Percentiles rank a stretch among this genome's conserved stretches.
Conservation (phyloP, 2,113 vertebrate species). For the Poeciliopsis occidentalis region DNA sequence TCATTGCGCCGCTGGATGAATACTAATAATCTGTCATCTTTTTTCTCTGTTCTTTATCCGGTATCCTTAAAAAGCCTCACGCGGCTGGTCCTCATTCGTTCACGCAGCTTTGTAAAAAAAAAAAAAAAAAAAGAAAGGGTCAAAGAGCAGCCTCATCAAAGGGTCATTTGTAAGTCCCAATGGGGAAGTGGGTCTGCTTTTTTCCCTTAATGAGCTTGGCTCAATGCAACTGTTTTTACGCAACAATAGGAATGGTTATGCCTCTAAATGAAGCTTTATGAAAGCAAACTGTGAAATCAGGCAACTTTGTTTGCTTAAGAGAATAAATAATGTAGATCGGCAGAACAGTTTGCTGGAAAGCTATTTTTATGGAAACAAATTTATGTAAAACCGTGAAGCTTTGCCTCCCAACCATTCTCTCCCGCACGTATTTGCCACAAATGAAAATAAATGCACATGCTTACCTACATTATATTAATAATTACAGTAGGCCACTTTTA, state of each 20-base stretch:
- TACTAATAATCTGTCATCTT: conserved; percentile 69
- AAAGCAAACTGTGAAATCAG: conserved; percentile 59
- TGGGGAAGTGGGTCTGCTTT: conserved; percentile 39
- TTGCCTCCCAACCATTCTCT: not conserved
- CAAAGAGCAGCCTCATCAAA: conserved; percentile 71
- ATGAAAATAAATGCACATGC: conserved; percentile 15
- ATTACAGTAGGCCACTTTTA: not conserved
- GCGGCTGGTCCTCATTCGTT: conserved; percentile 29
- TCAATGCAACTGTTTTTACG: conserved; percentile 34
- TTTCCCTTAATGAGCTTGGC: conserved; percentile 47
- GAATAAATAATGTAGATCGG: conserved; percentile 17
- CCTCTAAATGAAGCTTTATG: conserved; percentile 63
- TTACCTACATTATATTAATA: not conserved
- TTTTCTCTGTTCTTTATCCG: conserved; percentile 51
- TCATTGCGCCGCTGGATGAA: conserved; percentile 71
- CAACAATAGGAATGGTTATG: conserved; percentile 37
- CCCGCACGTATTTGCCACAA: conserved; percentile 31
- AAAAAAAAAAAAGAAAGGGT: conserved; percentile 16
- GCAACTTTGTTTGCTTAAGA: conserved; percentile 59
- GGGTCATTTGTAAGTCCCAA: conserved; percentile 64
- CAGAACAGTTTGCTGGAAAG: not conserved
- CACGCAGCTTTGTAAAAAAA: conserved; percentile 58
- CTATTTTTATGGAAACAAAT: conserved; percentile 31
- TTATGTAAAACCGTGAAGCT: not conserved
- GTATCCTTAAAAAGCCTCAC: conserved; percentile 34